Conservation (phyloP, 2,113 vertebrate genomes). For the Crotalus tigris region DNA sequence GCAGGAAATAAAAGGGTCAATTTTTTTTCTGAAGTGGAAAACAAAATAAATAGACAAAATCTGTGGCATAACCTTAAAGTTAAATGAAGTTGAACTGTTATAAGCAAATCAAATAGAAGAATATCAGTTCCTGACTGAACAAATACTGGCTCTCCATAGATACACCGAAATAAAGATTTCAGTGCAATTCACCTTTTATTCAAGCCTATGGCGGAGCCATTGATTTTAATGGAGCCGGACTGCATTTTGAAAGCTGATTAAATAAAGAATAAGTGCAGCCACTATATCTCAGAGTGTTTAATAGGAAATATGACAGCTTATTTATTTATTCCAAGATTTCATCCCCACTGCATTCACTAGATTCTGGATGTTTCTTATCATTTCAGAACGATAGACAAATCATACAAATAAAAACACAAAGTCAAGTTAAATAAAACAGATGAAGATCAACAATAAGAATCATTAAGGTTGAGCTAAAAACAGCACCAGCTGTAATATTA, state of each 20-base stretch:
- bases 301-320: not conserved
- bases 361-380: not conserved
- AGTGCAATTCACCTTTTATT: not conserved
- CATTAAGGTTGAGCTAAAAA: not conserved
- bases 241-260: not conserved
- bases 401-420: not conserved
- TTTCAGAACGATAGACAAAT: not conserved
- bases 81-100: not conserved
- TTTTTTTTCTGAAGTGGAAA: not conserved
- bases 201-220: not conserved
- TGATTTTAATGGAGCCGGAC: slow-evolving; percentile 5
- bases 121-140: not conserved
- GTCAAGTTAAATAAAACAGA: not conserved
- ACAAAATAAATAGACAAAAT: not conserved
- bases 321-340: not conserved
- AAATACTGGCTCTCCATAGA: not conserved
- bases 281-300: not conserved
- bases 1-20: not conserved
- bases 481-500: not conserved
- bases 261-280: not conserved
- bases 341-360: not conserved
- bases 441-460: not conserved
- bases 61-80: not conserved
- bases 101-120: not conserved
- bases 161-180: not conserved